These are phyloP conservation scores for Magallana gigas DNA, from an alignment of 1,140 invertebrate genomes.

Conservation along the genomic window DNA sequence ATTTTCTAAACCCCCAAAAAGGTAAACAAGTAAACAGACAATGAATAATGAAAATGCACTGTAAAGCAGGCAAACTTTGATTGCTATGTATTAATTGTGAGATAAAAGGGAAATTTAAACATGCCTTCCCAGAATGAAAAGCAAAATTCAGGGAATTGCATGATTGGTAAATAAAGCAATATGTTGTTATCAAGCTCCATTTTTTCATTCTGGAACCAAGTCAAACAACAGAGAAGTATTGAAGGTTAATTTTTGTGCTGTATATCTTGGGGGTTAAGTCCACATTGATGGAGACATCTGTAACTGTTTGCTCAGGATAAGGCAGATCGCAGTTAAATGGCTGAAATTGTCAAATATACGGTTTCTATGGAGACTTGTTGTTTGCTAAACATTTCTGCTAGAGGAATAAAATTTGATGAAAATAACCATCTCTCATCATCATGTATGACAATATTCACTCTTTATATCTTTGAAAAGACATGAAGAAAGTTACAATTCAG, in stretches of 20 bases:
- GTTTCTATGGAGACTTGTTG: neutral
- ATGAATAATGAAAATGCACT: neutral
- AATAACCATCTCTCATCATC: too few relatives aligned
- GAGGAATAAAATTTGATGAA: too few relatives aligned
- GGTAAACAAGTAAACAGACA: neutral
- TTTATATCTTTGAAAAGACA: too few relatives aligned
- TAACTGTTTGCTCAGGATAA: slow-evolving; percentile 13
- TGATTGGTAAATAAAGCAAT: slow-evolving; percentile 34
- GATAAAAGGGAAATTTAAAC: slow-evolving; percentile 28
- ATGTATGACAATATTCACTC: too few relatives aligned
- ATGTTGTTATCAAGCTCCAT: slow-evolving; percentile 12
- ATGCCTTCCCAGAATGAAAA: slow-evolving; percentile 20
- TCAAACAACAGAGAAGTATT: neutral
- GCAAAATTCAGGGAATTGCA: slow-evolving; percentile 1
- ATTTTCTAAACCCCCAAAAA: neutral
- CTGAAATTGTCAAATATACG: slow-evolving; percentile 11
- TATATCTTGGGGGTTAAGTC: slow-evolving; percentile 30
- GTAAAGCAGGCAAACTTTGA: neutral
- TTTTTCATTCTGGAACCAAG: slow-evolving; percentile 11
- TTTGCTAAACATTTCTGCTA: too few relatives aligned
- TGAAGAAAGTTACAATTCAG: too few relatives aligned
- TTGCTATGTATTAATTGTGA: neutral
- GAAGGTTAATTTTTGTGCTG: slow-evolving; percentile 22
- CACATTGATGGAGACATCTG: slow-evolving; percentile 29
- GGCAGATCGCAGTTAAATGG: neutral